A percentile compares a stretch with the other conserved stretches of the same genome.
phyloP scores from a whole-genome alignment of 37 sponge, comb jelly and placozoan genomes.

The Bolinopsis microptera region DNA sequence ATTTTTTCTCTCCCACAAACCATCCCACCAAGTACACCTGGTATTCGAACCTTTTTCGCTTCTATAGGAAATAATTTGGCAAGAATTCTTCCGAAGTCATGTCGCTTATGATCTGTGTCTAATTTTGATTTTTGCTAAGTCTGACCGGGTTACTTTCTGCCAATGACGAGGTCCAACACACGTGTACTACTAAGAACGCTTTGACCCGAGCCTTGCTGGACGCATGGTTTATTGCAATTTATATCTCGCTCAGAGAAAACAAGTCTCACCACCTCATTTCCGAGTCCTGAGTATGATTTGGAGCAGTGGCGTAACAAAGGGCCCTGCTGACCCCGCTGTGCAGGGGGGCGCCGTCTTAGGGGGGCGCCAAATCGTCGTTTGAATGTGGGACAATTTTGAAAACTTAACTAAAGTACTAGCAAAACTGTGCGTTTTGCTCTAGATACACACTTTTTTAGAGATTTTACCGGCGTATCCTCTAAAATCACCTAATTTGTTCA shows the following conservation, averaged over 20 bases:
- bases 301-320: too few species aligned
- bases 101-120: not conserved
- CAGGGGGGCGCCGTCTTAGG: too few species aligned
- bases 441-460: too few species aligned
- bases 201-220: not conserved
- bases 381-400: too few species aligned
- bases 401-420: too few species aligned
- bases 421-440: too few species aligned
- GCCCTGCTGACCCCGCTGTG: too few species aligned
- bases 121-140: not conserved
- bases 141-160: not conserved
- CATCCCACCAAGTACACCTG: not conserved
- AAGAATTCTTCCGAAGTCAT: not conserved
- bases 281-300: not conserved
- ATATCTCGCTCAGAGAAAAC: too few species aligned
- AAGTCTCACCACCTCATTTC: not conserved
- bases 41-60: not conserved
- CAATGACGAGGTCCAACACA: not conserved
- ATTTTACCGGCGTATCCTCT: too few species aligned
- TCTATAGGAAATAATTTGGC: not conserved
- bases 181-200: not conserved
- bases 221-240: not conserved
- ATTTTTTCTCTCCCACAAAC: not conserved
- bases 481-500: too few species aligned
- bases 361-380: too few species aligned